Percentiles rank a stretch among this genome's conserved stretches.
Evolutionary conservation across 2,797 vertebrate species (phyloP).

Genomic region (Sebastolobus altivelis): DNA sequence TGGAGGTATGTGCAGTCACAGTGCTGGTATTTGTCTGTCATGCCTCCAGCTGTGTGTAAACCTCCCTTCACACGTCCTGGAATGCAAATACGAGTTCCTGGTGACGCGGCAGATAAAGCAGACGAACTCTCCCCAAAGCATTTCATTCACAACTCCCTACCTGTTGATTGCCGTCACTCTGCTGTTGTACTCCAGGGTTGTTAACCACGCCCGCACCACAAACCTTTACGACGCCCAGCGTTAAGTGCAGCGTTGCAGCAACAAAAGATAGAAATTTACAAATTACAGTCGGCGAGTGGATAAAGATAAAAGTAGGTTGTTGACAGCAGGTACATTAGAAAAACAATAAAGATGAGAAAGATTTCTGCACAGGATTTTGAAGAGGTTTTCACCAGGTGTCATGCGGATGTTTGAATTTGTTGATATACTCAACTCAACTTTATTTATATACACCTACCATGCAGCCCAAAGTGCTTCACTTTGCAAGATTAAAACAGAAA

Average conservation of each 20-base stretch:
- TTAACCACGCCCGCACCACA: slow-evolving; percentile 24
- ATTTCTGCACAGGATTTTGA: too few species aligned
- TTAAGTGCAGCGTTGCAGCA: not conserved
- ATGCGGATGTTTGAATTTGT: too few species aligned
- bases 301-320: not conserved
- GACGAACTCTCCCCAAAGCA: not conserved
- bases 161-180: not conserved
- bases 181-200: not conserved
- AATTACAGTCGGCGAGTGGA: not conserved
- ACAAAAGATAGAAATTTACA: not conserved
- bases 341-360: not conserved
- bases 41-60: slow-evolving; percentile 25
- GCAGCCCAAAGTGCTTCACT: too few species aligned
- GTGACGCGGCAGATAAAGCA: not conserved
- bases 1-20: not conserved
- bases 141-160: slow-evolving; percentile 48
- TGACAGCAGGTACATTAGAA: not conserved
- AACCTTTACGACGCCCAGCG: not conserved
- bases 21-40: slow-evolving; percentile 13
- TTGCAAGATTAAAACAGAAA: too few species aligned
- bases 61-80: slow-evolving; percentile 26
- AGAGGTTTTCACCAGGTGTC: too few species aligned
- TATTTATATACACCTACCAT: too few species aligned
- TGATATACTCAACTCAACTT: too few species aligned
- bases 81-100: slow-evolving; percentile 36